Evolutionary conservation across 1,140 invertebrate genomes (phyloP), one percentile per base, ranked within the genome.

Genomic region (Drosophila pseudoananassae): DNA sequence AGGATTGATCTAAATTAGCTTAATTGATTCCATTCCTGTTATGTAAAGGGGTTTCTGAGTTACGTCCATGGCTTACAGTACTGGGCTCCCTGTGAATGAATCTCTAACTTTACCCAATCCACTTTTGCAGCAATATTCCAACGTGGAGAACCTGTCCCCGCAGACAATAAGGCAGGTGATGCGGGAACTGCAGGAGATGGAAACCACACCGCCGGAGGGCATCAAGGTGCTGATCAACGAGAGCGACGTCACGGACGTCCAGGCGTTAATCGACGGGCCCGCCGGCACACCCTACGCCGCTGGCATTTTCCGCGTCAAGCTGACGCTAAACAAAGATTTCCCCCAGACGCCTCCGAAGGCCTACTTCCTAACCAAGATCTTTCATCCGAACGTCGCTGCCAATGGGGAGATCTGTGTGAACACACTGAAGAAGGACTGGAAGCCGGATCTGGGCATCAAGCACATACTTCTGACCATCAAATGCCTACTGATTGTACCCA

Each of bases 401-500:
- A 97, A 96, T 93, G 98, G 98, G 38, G 98, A 99, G 93, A 99
- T 99, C 91, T 99, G 98, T 93, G 98, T 99, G 0, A 98, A 99
- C 93, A 99, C 98, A 55, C 93, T 99, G 54, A 98, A 98, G 93
- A 98, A 97, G 93, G 97, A 99, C 93, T 99, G 98, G 98, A 98
- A 98, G 92, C 95, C 97, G 65, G 97, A 98, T 93, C 94, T 98
- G 84, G 98, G 98, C 92, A 97, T 99, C 58, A 98, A 98, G 94
- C 98, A 99, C 92, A 97, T 99, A 92, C 94, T 99, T 91, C 92
- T 98, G 94, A 98, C 97, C 46, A 95, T 98, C 50, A 98, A 98
- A 93, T 98, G 97, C 93, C 93, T 98, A 78, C 93, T 98, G 53
- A 98, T 98, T 92, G 97, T 98, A 80, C 97, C 97, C 83, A 98